Base-by-base conservation (phyloP, 2,888 invertebrate genomes). In the Erebia ligea region DNA sequence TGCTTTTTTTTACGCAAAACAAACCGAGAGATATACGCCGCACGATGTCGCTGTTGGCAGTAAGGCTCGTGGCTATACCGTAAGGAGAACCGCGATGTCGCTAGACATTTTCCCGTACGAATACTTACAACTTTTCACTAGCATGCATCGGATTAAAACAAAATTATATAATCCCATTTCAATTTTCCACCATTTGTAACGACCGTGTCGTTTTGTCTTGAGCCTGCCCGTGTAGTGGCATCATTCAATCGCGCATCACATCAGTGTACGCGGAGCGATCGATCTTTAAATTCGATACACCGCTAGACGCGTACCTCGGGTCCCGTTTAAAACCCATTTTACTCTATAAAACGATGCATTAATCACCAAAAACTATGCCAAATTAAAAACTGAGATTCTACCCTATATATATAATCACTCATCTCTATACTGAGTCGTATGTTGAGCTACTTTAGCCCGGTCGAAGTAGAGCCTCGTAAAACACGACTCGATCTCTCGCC, bases 221-320 rank as follows among this genome's bases (percentile, higher is more conserved):
- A 13, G 48, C 48, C 15, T 6, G 48, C 0, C 15, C 13, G 48
- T 15, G 48, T 13, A 13, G 13, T 15, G 13, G 48, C 13, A 15
- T 13, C 13, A 15, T 45, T 10, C 10, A 48, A 15, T 48, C 15
- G 48, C 13, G 15, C 82, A 71, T 84, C 82, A 77, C 50, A 81
- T 81, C 1, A 83, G 83, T 70, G 85, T 66, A 59, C 61, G 63
- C 68, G 50, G 78, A 77, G 25, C 56, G 56, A 40, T 19, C 42
- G 13, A 52, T 52, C 67, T 68, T 71, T 71, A 54, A 67, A 58
- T 68, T 68, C 54, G 9, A 19, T 67, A 61, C 54, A 59, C 42
- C 19, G 34, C 25, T 68, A 67, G 13, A 25, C 48, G 54, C 68
- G 68, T 68, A 71, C 68, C 52, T 59, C 64, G 71, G 34, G 57